A percentile compares a stretch with the other conserved stretches of the same genome.
These are phyloP conservation scores for Anseranas semipalmata DNA, from an alignment of 2,113 vertebrate genomes.

Conservation along the genomic window DNA sequence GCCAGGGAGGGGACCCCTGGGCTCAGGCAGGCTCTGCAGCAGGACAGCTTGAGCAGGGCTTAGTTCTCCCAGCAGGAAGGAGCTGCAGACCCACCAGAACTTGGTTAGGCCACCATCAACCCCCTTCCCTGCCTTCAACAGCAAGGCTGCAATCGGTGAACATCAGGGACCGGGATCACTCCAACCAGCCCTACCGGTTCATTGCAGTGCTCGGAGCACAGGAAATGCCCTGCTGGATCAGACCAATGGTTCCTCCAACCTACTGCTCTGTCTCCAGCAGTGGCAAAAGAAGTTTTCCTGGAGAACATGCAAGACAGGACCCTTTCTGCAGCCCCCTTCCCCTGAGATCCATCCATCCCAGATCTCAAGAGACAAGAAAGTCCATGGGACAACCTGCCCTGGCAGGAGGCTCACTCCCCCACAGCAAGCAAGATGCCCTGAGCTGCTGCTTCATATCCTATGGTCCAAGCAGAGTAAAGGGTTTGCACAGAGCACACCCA, in stretches of 20 bases:
- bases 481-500: neutral
- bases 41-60: neutral
- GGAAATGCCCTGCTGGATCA: neutral
- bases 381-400: neutral
- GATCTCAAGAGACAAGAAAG: conserved; percentile 37
- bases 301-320: neutral
- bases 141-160: neutral
- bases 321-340: neutral
- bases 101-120: neutral
- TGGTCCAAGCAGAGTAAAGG: neutral
- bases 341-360: neutral
- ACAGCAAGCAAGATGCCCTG: neutral
- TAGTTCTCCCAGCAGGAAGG: neutral
- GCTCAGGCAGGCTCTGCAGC: neutral
- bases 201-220: neutral
- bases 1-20: neutral
- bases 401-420: too few species aligned
- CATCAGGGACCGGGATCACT: neutral
- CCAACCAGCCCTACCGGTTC: neutral
- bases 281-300: neutral
- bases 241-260: neutral
- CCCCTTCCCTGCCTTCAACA: neutral
- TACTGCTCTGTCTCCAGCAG: neutral
- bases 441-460: neutral
- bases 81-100: neutral